Evolutionary conservation across 2,113 vertebrate species (phyloP), one percentile per base, ranked within the genome.

Genomic region (Cyprinodon brontotheroides): DNA sequence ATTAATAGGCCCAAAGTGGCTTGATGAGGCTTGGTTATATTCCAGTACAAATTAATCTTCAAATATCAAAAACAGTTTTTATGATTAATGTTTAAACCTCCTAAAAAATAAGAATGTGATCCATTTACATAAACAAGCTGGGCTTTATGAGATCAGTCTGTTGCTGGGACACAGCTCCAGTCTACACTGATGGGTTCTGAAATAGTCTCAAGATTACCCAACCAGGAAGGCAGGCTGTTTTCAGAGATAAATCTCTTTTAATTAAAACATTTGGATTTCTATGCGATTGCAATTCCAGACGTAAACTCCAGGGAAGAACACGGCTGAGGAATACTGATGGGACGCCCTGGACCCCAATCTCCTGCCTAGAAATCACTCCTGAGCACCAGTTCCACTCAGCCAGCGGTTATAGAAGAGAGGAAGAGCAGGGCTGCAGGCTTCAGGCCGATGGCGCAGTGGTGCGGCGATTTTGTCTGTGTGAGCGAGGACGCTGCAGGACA

Each of bases 401-500:
- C 87, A 72, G 74, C 57, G 11, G 13, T 60, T 64, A 61, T 50
- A 57, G 20, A 74, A 65, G 75, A 2, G 4, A 50, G 67, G 37
- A 13, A 73, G 70, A 83, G 71, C 12, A 0, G 74, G 43, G 63
- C 67, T 69, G 83, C 68, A 70, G 6, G 12, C 77, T 48, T 76
- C n/a, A 39, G 61, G 39, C 70, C 68, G 48, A n/a, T 75, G 75
- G 77, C 71, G 75, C 62, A 68, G 41, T 53, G 78, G 14, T 41
- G 41, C 41, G 41, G 41, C 41, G 41, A 41, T 13, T 50, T 13
- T 50, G 48, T 17, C 10, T 48, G 50, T 43, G 74, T 68, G 67
- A 59, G 62, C 48, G 48, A 13, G n/a, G 53, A 63, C 40, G 45
- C 70, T 77, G 76, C 79, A 79, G 86, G 78, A 91, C 83, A 88